Conservation (phyloP, 2,113 vertebrate species). For the Percina caprodes region DNA sequence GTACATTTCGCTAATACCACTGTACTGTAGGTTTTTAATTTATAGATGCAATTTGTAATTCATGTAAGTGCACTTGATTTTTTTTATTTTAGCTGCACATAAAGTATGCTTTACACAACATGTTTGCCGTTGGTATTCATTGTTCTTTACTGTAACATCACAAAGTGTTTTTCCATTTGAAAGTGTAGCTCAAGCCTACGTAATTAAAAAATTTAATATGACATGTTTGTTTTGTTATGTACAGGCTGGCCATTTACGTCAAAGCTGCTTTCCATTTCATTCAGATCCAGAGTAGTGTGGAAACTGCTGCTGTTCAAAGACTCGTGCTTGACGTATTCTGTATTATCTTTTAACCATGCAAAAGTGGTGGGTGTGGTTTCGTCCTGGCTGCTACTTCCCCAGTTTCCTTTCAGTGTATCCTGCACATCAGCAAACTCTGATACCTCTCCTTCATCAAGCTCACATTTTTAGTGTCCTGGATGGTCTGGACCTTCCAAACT, state of each 20-base stretch:
- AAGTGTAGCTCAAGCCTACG: not conserved
- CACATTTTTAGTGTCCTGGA: not conserved
- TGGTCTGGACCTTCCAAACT: not conserved
- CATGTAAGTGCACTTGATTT: not conserved
- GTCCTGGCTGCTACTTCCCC: not conserved
- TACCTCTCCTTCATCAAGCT: not conserved
- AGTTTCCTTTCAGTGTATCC: not conserved
- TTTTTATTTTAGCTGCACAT: constrained; percentile 1
- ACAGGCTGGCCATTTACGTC: constrained; percentile 15
- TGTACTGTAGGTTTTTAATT: not conserved
- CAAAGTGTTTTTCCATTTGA: not conserved
- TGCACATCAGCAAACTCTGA: not conserved
- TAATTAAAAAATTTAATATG: constrained; percentile 4
- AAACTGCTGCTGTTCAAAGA: not conserved
- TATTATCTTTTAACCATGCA: not conserved
- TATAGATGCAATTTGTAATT: not conserved
- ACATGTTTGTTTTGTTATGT: constrained; percentile 26
- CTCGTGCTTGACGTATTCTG: constrained; percentile 5
- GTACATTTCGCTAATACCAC: no score
- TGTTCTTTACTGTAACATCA: not conserved
- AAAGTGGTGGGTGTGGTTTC: constrained; percentile 16
- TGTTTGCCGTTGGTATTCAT: not conserved
- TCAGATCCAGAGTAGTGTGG: not conserved
- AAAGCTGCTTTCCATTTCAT: constrained; percentile 37
- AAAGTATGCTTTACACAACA: not conserved